Conservation (phyloP, 64 coral and sea anemone genomes). For the Montipora sp. region DNA sequence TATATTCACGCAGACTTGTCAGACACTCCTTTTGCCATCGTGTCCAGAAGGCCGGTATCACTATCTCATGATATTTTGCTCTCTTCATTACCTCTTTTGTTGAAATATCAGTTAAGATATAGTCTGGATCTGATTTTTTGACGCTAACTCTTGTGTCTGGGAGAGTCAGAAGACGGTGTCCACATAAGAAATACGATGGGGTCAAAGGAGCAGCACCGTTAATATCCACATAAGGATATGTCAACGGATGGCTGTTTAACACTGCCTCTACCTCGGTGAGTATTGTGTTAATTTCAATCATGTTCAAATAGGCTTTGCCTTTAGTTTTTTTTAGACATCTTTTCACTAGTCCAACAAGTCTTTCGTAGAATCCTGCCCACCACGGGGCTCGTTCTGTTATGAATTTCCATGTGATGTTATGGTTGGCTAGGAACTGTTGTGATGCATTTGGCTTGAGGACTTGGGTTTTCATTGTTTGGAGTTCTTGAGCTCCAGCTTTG, state of each 20-base stretch:
- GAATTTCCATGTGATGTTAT: slow-evolving; percentile 56
- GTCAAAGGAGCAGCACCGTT: slow-evolving; percentile 51
- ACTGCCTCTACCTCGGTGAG: slow-evolving; percentile 69
- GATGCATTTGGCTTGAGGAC: too few relatives aligned
- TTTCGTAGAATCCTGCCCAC: slow-evolving; percentile 61
- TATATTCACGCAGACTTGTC: too few relatives aligned
- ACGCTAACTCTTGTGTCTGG: neutral
- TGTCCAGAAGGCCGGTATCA: slow-evolving; percentile 39
- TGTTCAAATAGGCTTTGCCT: slow-evolving; percentile 58
- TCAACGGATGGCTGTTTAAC: too few relatives aligned
- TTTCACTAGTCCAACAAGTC: slow-evolving; percentile 58
- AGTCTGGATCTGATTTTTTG: too few relatives aligned
- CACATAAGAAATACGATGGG: neutral
- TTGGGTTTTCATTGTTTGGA: too few relatives aligned
- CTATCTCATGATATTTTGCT: neutral
- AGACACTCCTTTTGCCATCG: neutral
- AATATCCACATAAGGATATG: neutral
- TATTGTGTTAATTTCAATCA: slow-evolving; percentile 25
- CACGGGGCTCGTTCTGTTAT: slow-evolving; percentile 66
- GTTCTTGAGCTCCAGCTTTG: slow-evolving; percentile 33
- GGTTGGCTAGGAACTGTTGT: neutral
- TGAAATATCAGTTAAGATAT: neutral
- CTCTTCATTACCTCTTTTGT: neutral
- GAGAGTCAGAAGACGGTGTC: neutral
- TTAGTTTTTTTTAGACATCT: slow-evolving; percentile 27